Percentiles rank a stretch among this genome's conserved stretches.
Conservation (phyloP, 2,113 vertebrate genomes). For the Riparia riparia region DNA sequence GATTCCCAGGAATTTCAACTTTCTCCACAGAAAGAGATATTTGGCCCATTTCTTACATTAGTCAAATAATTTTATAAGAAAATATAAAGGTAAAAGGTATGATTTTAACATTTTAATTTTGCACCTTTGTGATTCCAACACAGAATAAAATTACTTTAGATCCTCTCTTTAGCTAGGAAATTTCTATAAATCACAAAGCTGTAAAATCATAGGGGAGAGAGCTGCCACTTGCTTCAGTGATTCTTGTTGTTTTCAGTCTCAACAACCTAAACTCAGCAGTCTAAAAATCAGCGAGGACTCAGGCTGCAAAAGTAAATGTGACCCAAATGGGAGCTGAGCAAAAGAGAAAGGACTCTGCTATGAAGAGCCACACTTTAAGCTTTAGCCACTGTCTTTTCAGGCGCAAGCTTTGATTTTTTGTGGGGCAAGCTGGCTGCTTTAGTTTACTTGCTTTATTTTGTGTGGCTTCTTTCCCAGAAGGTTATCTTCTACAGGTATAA, state of each 20-base stretch:
- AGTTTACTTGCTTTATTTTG: neutral
- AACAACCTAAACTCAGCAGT: neutral
- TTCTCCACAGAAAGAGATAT: neutral
- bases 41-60: neutral
- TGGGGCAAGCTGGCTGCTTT: neutral
- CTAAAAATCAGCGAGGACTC: neutral
- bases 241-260: neutral
- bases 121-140: neutral
- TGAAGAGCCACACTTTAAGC: accelerated
- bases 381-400: neutral
- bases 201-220: neutral
- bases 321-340: neutral
- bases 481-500: neutral
- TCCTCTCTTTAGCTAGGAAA: neutral
- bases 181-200: neutral
- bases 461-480: neutral
- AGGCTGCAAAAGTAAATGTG: neutral
- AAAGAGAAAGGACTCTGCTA: neutral
- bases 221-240: neutral
- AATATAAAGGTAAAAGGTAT: neutral
- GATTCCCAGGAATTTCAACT: neutral
- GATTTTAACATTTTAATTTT: neutral
- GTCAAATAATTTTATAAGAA: neutral
- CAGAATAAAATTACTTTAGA: neutral
- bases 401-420: neutral